Conservation (phyloP, 2,888 invertebrate species). For the Agrotis puta region DNA sequence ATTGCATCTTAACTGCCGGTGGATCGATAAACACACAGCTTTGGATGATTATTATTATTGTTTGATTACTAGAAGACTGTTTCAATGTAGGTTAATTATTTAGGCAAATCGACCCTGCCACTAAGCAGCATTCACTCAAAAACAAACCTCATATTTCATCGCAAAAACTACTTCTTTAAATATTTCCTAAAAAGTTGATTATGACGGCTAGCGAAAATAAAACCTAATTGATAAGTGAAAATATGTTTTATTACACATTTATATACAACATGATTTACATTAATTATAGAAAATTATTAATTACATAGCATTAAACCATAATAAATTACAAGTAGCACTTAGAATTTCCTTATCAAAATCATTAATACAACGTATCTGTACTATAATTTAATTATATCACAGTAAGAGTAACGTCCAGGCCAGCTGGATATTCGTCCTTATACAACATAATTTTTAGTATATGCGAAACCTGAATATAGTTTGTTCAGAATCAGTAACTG, state of each 20-base stretch:
- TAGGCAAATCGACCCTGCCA: not conserved
- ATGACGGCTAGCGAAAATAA: conserved; percentile 42
- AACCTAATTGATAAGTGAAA: conserved; percentile 47
- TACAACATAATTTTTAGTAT: no score
- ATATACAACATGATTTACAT: conserved; percentile 64
- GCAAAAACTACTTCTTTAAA: conserved; percentile 12
- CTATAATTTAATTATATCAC: conserved; percentile 76
- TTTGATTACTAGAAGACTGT: not conserved
- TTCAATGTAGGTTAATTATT: not conserved
- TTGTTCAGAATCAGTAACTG: no score
- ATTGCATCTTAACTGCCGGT: not conserved
- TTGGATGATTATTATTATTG: not conserved
- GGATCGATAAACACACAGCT: conserved; percentile 4
- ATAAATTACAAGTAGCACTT: conserved; percentile 50
- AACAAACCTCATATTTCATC: conserved; percentile 26
- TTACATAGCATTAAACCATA: conserved; percentile 44
- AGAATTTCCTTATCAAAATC: conserved; percentile 56
- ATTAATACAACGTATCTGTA: conserved; percentile 56
- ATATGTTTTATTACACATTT: conserved; percentile 58
- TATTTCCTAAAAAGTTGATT: conserved; percentile 30
- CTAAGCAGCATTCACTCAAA: not conserved
- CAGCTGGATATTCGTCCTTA: conserved; percentile 43
- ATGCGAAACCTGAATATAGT: no score
- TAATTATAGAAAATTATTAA: conserved; percentile 41
- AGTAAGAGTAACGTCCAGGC: conserved; percentile 65